Percentiles rank a stretch among this genome's conserved stretches.
Evolutionary conservation across 2,888 invertebrate species (phyloP).

Genomic region (Plagiodera versicolora): DNA sequence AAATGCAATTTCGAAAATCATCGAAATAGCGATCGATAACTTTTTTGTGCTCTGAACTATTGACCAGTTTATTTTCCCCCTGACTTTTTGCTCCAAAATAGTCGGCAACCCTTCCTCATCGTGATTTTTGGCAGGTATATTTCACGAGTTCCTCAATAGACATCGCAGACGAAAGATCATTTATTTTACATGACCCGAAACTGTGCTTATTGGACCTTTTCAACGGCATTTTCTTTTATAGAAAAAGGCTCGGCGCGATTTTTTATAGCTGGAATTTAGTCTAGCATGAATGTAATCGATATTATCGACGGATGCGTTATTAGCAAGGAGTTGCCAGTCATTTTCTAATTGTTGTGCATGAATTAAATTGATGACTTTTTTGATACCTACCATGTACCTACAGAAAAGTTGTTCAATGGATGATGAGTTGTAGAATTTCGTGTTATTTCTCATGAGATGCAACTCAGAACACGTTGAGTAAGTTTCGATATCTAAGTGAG

Average conservation of each 20-base stretch:
- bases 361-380: background rate
- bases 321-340: no score
- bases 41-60: no score
- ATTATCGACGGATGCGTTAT: background rate
- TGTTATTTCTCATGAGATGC: background rate
- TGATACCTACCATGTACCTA: background rate
- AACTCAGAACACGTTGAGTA: no score
- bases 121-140: conserved; percentile 1
- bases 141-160: background rate
- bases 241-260: background rate
- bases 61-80: background rate
- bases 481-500: no score
- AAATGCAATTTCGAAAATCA: no score
- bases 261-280: background rate
- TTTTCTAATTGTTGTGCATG: no score
- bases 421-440: background rate
- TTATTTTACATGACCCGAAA: background rate
- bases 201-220: background rate
- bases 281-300: background rate
- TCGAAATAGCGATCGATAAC: background rate
- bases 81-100: no score
- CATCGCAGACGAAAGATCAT: background rate
- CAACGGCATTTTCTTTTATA: background rate
- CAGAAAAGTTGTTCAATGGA: background rate
- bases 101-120: background rate